These are phyloP conservation scores for Phenganax subtilis DNA, from an alignment of 92 coral and sea anemone species.

Conservation along the genomic window DNA sequence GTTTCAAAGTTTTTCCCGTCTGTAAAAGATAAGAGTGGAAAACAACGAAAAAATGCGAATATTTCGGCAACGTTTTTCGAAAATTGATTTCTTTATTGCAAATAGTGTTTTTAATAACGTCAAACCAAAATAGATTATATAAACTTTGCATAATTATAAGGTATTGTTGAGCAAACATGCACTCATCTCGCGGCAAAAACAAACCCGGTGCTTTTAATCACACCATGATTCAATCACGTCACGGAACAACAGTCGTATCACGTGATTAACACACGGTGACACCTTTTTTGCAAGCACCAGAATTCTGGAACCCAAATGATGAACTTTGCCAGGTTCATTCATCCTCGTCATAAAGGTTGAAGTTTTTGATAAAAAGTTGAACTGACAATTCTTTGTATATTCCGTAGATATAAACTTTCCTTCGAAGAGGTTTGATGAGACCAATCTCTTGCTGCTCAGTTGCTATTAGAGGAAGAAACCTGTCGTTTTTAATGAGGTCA, in stretches of 20 bases:
- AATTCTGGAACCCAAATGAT: no score
- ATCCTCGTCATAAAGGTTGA: no score
- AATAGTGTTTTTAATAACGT: conserved; percentile 1
- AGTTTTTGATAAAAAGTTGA: no score
- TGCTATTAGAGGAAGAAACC: no score
- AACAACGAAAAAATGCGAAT: not conserved
- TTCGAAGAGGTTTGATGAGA: no score
- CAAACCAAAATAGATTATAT: conserved; percentile 13
- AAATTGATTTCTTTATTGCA: not conserved
- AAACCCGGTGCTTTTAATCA: not conserved
- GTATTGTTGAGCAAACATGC: conserved; percentile 4
- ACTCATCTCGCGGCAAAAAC: conserved; percentile 7
- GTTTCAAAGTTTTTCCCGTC: not conserved
- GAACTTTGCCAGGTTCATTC: no score
- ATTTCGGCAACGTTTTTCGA: not conserved
- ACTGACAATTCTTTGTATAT: no score
- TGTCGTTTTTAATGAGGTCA: no score
- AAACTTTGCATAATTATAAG: conserved; percentile 22
- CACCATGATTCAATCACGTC: not conserved
- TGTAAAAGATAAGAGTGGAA: not conserved
- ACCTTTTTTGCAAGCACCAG: no score
- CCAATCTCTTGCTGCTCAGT: no score
- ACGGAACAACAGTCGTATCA: not conserved
- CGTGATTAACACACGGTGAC: no score
- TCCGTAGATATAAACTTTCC: no score